Evolutionary conservation across 2,888 invertebrate genomes (phyloP).

Genomic region (Polydesmus complanatus): DNA sequence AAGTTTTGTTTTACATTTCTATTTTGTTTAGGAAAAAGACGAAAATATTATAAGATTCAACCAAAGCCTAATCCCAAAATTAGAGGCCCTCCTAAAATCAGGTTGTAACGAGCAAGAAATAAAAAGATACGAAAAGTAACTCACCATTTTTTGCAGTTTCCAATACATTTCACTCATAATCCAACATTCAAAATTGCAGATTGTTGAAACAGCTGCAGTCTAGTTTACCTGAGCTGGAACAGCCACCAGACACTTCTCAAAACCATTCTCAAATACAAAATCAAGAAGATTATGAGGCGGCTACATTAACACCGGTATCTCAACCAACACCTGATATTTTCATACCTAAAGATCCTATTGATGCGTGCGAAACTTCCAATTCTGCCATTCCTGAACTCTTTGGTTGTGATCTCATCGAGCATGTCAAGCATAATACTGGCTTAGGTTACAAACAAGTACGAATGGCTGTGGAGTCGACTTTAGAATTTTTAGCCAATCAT

Average conservation of each 20-base stretch:
- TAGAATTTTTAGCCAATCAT: slow-evolving; percentile 6
- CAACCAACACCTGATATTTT: background rate
- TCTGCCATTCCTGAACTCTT: background rate
- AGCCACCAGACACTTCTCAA: background rate
- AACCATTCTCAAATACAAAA: background rate
- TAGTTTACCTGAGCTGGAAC: too few relatives aligned
- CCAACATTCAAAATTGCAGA: background rate
- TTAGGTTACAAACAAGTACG: slow-evolving; percentile 8
- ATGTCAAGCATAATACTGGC: slow-evolving; percentile 9
- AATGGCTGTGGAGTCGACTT: slow-evolving; percentile 6
- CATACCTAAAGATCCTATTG: background rate
- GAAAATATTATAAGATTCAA: background rate
- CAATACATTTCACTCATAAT: background rate
- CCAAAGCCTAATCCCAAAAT: background rate
- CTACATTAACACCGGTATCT: background rate
- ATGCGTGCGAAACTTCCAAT: background rate
- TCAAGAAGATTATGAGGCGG: background rate
- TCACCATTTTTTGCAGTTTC: background rate
- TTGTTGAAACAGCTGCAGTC: background rate
- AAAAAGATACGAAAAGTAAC: background rate
- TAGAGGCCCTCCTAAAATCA: background rate
- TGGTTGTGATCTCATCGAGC: slow-evolving; percentile 8
- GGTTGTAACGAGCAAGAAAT: background rate
- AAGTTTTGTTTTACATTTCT: too few relatives aligned
- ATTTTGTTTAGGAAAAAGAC: slow-evolving; percentile 3